These are phyloP conservation scores for Amorpha juglandis DNA, from an alignment of 2,888 invertebrate species.

Conservation along the genomic window DNA sequence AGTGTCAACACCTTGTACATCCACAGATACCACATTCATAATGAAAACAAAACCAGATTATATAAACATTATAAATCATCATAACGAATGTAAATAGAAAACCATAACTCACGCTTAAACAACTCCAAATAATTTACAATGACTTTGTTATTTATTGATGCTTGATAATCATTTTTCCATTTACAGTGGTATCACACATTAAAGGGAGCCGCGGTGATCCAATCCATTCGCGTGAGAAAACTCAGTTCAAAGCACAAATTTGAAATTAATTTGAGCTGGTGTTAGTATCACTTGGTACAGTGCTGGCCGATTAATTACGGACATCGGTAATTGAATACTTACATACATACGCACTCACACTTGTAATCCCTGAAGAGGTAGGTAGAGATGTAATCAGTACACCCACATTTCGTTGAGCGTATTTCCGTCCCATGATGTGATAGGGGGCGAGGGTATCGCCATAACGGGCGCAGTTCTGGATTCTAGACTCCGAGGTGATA, in stretches of 20 bases:
- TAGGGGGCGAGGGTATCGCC: no score
- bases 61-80: slow-evolving; percentile 32
- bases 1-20: neutral
- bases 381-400: no score
- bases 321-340: neutral
- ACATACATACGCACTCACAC: no score
- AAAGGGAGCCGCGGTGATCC: slow-evolving; percentile 50
- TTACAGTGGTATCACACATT: slow-evolving; percentile 49
- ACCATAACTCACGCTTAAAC: slow-evolving; percentile 43
- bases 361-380: no score
- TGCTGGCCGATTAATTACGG: slow-evolving; percentile 36
- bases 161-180: slow-evolving; percentile 51
- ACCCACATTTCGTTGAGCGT: no score
- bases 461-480: no score
- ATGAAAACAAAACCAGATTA: slow-evolving; percentile 24
- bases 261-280: slow-evolving; percentile 66
- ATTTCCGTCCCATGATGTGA: no score
- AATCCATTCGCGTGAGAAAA: slow-evolving; percentile 65
- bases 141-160: slow-evolving; percentile 50
- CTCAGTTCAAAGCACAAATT: slow-evolving; percentile 56
- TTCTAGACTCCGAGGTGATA: no score
- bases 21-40: neutral
- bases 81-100: slow-evolving; percentile 46
- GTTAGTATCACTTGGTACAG: slow-evolving; percentile 51
- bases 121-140: slow-evolving; percentile 46